Conservation (phyloP, 2,113 vertebrate genomes). For the Galbula dea region DNA sequence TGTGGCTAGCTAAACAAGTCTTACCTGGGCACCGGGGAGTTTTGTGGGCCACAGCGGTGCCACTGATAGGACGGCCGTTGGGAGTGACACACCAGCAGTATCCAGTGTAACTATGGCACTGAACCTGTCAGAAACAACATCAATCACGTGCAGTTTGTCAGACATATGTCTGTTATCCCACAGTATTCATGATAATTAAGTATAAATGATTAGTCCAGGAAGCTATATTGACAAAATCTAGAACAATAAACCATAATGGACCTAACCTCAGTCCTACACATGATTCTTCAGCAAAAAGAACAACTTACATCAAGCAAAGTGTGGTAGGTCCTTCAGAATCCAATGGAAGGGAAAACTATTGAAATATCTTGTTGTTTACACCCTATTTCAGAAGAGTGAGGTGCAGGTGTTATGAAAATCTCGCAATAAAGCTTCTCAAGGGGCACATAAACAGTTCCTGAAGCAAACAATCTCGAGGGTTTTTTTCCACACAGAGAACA, state of each 20-base stretch:
- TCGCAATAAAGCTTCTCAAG: background rate
- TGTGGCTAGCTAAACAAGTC: background rate
- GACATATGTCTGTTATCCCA: background rate
- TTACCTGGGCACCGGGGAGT: slow-evolving; percentile 94
- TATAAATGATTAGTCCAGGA: background rate
- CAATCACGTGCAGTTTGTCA: background rate
- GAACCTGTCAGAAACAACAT: slow-evolving; percentile 77
- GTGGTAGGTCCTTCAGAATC: background rate
- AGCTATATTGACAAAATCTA: background rate
- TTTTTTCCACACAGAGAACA: slow-evolving; percentile 46
- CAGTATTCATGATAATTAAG: background rate
- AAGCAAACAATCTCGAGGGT: background rate
- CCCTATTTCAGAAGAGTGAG: background rate
- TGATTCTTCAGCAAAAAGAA: background rate
- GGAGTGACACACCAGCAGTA: slow-evolving; percentile 98
- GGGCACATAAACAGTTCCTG: background rate
- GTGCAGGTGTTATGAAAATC: slow-evolving; percentile 41
- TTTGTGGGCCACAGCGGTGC: slow-evolving; percentile 95
- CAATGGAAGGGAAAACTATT: background rate
- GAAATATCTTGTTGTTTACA: slow-evolving; percentile 9
- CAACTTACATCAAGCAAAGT: background rate
- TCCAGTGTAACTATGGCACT: slow-evolving; percentile 96
- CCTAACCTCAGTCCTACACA: background rate
- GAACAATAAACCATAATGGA: background rate
- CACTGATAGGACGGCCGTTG: slow-evolving; percentile 91